phyloP scores from a whole-genome alignment of 2,797 vertebrate species.

The Mus spretus region DNA sequence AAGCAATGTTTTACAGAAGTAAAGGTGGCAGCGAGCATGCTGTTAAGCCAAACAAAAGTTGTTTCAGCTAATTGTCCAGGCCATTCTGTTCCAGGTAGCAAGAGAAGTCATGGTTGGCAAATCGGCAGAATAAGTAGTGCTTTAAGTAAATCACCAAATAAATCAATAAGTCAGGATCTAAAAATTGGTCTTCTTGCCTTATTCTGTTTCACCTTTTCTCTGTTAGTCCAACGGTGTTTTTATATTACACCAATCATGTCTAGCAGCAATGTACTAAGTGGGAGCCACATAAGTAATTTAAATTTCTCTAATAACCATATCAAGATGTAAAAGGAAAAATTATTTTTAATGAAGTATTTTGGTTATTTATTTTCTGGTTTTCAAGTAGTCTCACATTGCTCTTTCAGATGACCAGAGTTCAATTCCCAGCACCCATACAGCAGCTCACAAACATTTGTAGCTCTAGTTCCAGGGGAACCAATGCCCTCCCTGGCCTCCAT shows the following conservation, averaged over 20 bases:
- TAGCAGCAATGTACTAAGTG: background rate
- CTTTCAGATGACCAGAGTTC: background rate
- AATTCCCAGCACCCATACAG: background rate
- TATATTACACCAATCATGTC: background rate
- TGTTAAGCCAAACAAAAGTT: background rate
- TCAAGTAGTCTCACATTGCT: background rate
- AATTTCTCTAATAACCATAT: constrained; percentile 12
- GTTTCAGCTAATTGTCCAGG: background rate
- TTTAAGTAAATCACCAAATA: background rate
- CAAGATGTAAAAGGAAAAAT: background rate
- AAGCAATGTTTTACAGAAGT: background rate
- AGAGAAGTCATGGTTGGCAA: background rate
- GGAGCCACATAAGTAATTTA: background rate
- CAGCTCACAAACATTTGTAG: background rate
- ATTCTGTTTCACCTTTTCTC: background rate
- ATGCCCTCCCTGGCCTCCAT: background rate
- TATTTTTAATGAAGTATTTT: constrained; percentile 36
- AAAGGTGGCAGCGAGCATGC: background rate
- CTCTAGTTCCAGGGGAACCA: background rate
- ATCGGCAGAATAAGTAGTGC: background rate
- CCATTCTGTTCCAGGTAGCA: background rate
- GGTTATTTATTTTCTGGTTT: background rate
- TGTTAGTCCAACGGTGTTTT: background rate
- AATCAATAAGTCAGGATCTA: background rate
- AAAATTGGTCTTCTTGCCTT: background rate